Evolutionary conservation across 1,140 invertebrate genomes (phyloP).

Genomic region (Pentalonia nigronervosa): DNA sequence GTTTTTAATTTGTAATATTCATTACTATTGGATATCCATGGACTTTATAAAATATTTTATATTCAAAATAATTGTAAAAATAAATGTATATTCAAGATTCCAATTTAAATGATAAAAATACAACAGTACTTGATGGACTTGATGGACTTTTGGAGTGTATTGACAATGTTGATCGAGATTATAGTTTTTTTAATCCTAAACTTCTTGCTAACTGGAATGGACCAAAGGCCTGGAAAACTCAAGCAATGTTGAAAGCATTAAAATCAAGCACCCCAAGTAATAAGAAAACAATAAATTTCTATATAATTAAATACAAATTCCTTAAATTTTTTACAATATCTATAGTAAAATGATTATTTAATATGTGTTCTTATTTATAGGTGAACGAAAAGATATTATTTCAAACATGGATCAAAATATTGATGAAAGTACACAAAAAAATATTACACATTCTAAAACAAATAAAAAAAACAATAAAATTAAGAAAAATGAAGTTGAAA

Average conservation of each 20-base stretch:
- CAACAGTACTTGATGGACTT: not conserved
- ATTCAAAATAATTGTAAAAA: not conserved
- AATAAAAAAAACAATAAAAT: not conserved
- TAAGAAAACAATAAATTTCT: not conserved
- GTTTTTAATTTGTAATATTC: not conserved
- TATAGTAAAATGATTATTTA: not conserved
- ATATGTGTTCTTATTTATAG: not conserved
- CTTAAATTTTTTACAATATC: not conserved
- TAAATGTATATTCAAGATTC: not conserved
- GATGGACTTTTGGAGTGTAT: slow-evolving; percentile 13
- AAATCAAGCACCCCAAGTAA: slow-evolving; percentile 5
- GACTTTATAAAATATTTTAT: not conserved
- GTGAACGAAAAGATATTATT: not conserved
- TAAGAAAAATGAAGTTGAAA: not conserved
- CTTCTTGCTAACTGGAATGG: slow-evolving; percentile 24
- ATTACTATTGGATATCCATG: not conserved
- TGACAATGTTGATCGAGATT: not conserved
- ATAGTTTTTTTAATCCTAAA: slow-evolving; percentile 39
- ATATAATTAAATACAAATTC: not conserved
- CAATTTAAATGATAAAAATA: not conserved
- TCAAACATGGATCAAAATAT: not conserved
- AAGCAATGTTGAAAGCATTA: slow-evolving; percentile 3
- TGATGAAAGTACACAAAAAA: not conserved
- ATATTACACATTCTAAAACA: not conserved
- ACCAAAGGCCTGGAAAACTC: slow-evolving; percentile 35